Evolutionary conservation across 2,113 vertebrate species (phyloP), one percentile per base, ranked within the genome.

Genomic region (Pygoscelis adeliae): DNA sequence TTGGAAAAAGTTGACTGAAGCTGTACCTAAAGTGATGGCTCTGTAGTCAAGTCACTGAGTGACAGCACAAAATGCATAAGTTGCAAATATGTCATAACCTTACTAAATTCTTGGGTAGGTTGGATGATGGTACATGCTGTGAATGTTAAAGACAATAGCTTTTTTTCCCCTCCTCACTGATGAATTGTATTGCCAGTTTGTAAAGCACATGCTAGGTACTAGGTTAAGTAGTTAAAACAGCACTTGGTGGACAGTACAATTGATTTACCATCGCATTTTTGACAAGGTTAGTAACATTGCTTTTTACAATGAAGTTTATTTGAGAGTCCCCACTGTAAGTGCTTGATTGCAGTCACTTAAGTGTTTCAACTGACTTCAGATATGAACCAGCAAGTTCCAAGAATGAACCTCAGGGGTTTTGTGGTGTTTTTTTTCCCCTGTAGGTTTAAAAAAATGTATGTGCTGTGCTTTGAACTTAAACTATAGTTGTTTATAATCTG

Each of bases 391-490:
- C 25, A 63, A 11, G 50, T 77, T 82, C 15, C 11, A 71, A 25
- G 50, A 63, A 52, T 52, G 29, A 90, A 32, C 10, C 22, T 70
- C n/a, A 25, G 15, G 26, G 38, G 6, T 6, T 34, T 65, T 18
- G 42, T 42, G 11, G 14, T 3, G 7, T 2, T 2, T 0, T 27
- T 66, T 53, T 36, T 49, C 25, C 52, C 27, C 2, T 46, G 14
- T 40, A 56, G 29, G 42, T 83, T 80, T 19, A 38, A 47, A 49
- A 26, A 27, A 19, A 7, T 7, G 0, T 11, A 20, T 25, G 5
- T 36, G 7, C 21, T 52, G 6, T 52, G 53, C 23, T 61, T 87
- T 93, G 40, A 73, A 80, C 8, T 19, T 63, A 50, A n/a, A 38
- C 15, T 76, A 0, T 14, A 40, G 61, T 34, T 65, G 25, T 19